Evolutionary conservation across 2,888 invertebrate genomes (phyloP), one percentile per base, ranked within the genome.

Genomic region (Mongoloraphidia duomilia): DNA sequence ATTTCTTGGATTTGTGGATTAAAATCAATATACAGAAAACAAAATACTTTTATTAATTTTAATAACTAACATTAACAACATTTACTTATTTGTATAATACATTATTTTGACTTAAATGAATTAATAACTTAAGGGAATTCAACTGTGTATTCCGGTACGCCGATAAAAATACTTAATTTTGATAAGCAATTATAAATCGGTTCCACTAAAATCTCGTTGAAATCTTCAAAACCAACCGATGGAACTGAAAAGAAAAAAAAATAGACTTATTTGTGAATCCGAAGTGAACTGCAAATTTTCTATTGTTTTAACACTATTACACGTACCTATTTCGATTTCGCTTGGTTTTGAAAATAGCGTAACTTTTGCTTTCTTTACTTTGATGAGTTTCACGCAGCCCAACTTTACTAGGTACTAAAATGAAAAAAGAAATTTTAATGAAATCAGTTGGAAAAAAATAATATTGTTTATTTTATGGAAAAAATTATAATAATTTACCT

Each of bases 141-240:
- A 8, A 65, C 59, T 42, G 54, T 64, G 56, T 76, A 76, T 47
- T 69, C 67, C 53, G 75, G 74, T 34, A 70, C 68, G n/a, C 77
- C 77, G 56, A 79, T 71, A 58, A 79, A 79, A 47, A 69, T 58
- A 10, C 75, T 67, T 49, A 79, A 69, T 45, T 70, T 72, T 11
- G 71, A 58, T 9, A 74, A 61, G 12, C 77, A 76, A 58, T 74
- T 70, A 2, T 68, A 62, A 34, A 65, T 60, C 6, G 73, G 65
- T 52, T 75, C 72, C 0, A 79, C 60, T 54, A 68, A 68, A 36
- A 76, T 67, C 46, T 69, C 64, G 42, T 66, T 64, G 37, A 75
- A 71, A 34, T 70, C 65, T 54, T 72, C 73, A 42, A 76, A 65
- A 36, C 71, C 71, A 34, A 66, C 69, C 6, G 69, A 66, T 38